Evolutionary conservation across 2,797 vertebrate genomes (phyloP), one percentile per base, ranked within the genome.

Genomic region (Sebastes glaucus): DNA sequence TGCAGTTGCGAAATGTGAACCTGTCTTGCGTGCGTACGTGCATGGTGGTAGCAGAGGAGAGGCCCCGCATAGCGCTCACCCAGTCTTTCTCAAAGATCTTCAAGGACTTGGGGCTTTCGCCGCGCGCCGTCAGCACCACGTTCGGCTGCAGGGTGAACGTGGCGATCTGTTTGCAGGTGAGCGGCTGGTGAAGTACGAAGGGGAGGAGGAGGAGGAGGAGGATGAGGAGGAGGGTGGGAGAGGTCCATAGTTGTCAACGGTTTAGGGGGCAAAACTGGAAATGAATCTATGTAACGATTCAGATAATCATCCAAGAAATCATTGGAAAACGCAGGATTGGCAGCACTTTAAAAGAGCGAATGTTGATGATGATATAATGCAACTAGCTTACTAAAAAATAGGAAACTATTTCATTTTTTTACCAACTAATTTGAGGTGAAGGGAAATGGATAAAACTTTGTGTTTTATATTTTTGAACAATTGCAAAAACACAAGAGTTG

Each of bases 51-150:
- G 98, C 98, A 0, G 98, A 99, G 94, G 98, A 99, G 89, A 94
- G 98, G 53, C 98, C 98, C 0, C 95, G 98, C 67, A 97, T 98
- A 23, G 79, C 96, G 0, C 94, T 99, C 61, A 97, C 98, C 0
- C 98, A 99, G 91, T 97, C 98, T 53, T 99, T 99, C 95, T 99
- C 98, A 1, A 99, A 98, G 95, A 95, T 99, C 62, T 99, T 99
- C 95, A 99, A 98, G 85, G 98, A 99, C 93, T 87, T 99, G 92
- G 98, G 98, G n/a, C 96, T 99, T 13, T 98, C 98, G 0, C 94
- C 97, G 0, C 97, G 98, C 0, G 97, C 98, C 0, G 98, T 99
- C 87, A 99, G 98, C 97, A 99, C 98, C 84, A 99, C 98, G 0
- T 99, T 99, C 1, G 98, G 98, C 70, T 99, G 98, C 95, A 95